These are phyloP conservation scores for Synergus umbraculus DNA, from an alignment of 2,888 invertebrate species.

Conservation along the genomic window DNA sequence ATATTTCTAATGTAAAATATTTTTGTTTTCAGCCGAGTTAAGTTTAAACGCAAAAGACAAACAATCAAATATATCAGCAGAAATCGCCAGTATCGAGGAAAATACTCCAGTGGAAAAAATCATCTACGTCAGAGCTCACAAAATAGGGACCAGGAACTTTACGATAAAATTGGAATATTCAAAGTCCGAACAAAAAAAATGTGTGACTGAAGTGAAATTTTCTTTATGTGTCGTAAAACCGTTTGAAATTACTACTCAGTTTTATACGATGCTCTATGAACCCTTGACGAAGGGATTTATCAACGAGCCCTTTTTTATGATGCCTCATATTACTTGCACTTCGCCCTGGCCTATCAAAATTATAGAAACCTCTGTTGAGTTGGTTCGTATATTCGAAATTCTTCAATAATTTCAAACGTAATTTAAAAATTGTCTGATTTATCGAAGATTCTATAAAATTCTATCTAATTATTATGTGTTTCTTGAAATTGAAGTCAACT, in stretches of 20 bases:
- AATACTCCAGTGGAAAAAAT: constrained; percentile 80
- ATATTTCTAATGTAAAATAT: neutral
- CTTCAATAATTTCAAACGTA: neutral
- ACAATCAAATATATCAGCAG: constrained; percentile 63
- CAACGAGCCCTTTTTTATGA: constrained; percentile 84
- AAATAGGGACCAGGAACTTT: constrained; percentile 81
- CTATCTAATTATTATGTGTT: neutral
- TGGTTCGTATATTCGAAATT: constrained; percentile 75
- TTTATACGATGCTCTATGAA: constrained; percentile 83
- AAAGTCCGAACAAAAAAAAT: constrained; percentile 63
- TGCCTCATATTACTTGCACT: constrained; percentile 84
- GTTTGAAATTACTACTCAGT: constrained; percentile 84
- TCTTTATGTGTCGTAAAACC: constrained; percentile 84
- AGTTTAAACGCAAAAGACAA: constrained; percentile 69
- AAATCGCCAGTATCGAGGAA: constrained; percentile 80
- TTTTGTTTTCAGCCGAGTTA: constrained; percentile 67
- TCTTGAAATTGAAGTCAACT: neutral
- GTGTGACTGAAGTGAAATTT: constrained; percentile 82
- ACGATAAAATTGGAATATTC: constrained; percentile 79
- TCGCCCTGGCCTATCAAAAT: constrained; percentile 86
- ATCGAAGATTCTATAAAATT: neutral
- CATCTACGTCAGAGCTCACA: constrained; percentile 82
- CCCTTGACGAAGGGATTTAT: constrained; percentile 83
- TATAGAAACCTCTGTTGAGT: constrained; percentile 82
- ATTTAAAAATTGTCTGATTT: neutral